Base-by-base conservation (phyloP, 2,888 invertebrate genomes). In the Acanthosepion pharaonis region DNA sequence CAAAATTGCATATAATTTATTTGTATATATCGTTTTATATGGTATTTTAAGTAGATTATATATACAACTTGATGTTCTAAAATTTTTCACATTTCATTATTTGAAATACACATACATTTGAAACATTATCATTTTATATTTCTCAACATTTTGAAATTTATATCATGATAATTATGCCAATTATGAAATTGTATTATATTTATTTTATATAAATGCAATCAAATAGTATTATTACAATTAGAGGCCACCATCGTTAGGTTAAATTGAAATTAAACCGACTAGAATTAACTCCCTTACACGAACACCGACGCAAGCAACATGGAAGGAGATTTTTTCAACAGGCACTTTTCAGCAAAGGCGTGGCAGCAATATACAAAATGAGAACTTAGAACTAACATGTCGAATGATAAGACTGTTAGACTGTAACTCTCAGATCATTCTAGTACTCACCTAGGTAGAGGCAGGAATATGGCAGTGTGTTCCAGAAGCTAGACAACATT, bases 361-460 rank as follows among this genome's bases (percentile, higher is more conserved):
- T 78, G n/a, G 15, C 78, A n/a, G 9, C 33, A 33, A n/a, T 15
- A 78, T n/a, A 11, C 78, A 78, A 78, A 78, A 78, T 18, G 18
- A 11, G 78, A n/a, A 18, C 15, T n/a, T 4, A 78, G n/a, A n/a
- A n/a, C 42, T 8, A 78, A 78, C n/a, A 78, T 78, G n/a, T n/a
- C n/a, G 15, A 78, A 78, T 78, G 78, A 78, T 33, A 33, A n/a
- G n/a, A 33, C 5, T 3, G 9, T 78, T 6, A 28, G 28, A n/a
- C 8, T 78, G 78, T 33, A 9, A 33, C 11, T n/a, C 78, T 78
- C 15, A 78, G n/a, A 78, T 78, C 78, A n/a, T 15, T 15, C n/a
- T 78, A n/a, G 78, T 93, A 93, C 93, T 93, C 53, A 93, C 93
- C 93, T 51, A 93, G 53, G 93, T 93, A 93, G 28, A 93, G n/a